Evolutionary conservation across 1,140 invertebrate species (phyloP), one percentile per base, ranked within the genome.

Genomic region (Scaptomyza montana): DNA sequence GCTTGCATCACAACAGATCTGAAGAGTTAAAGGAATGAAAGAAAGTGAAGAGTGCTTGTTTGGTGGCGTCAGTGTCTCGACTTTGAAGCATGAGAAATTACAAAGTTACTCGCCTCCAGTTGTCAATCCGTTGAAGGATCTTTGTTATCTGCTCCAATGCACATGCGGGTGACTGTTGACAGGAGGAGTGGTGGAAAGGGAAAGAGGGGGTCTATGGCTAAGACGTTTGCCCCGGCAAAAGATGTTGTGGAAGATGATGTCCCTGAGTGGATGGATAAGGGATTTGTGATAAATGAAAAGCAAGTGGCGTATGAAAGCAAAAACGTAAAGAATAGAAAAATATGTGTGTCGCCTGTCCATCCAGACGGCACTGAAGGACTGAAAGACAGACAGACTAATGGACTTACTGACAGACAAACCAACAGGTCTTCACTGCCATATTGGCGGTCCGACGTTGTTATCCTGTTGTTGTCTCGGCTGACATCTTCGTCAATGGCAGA

Each of bases 231-330:
- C 70, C 75, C 59, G 63, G 30, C 45, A 46, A 71, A 80, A 80
- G 57, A 80, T 80, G 81, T 81, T 75, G 71, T 74, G 60, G 47
- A 80, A 76, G 76, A 76, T 79, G 78, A 79, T 73, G 84, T 89
- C 79, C 69, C 66, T 73, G 69, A 87, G 80, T 89, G 77, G 77
- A 84, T 84, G 89, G 84, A 84, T 89, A 89, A 89, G 80, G 85
- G 84, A 79, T 89, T 89, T 89, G 85, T 84, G 85, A 89, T 89
- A 89, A 89, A 89, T 89, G 84, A 89, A 84, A 89, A 78, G 80
- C 79, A 89, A 87, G 84, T 89, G 76, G 79, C 76, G 84, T 87
- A 89, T 87, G 84, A 89, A 87, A 77, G 84, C 84, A 77, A 70
- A 72, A 75, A 75, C 62, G 62, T 54, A 69, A 50, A 77, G 74